Evolutionary conservation across 2,113 vertebrate genomes (phyloP), one percentile per base, ranked within the genome.

Genomic region (Pelusios castaneus): DNA sequence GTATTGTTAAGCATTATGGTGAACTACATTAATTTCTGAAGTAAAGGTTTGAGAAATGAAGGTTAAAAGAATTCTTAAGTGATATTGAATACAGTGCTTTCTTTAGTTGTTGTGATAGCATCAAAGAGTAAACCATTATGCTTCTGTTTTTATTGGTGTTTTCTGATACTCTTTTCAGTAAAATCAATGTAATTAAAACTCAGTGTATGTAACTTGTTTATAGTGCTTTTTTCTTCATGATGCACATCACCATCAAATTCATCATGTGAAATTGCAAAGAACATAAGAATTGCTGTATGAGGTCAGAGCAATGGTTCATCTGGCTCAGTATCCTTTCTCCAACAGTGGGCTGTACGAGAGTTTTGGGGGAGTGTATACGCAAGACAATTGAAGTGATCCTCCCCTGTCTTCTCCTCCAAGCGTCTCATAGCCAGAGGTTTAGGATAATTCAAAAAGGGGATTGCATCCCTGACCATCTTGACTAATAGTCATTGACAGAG

Each of bases 61-160:
- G n/a, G 43, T 90, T 94, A 21, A 85, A 80, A 89, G 51, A 58
- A 63, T 79, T 84, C 21, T 90, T 85, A 83, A 97, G 92, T 84
- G 82, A 13, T 96, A 86, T 75, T 93, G 95, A 95, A 91, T 88
- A 81, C 83, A 82, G 80, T 3, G 25, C 94, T 96, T 82, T 95
- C 92, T 97, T 97, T 97, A 96, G 95, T 77, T 90, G 77, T 82
- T 82, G 84, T 96, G 95, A 96, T 89, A 31, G 70, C 51, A 4
- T 21, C 31, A 51, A 75, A 54, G 55, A 87, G 51, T 31, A 5
- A 90, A 19, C 82, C 79, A 89, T 85, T 10, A 2, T 87, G 77
- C 51, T 45, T 87, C 47, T 82, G 43, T 43, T 22, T 45, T 19
- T 55, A 10, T n/a, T n/a, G n/a, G n/a, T n/a, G n/a, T n/a, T n/a